Percentiles rank a stretch among this genome's conserved stretches.
These are phyloP conservation scores for Gasterosteus nipponicus DNA, from an alignment of 2,113 vertebrate genomes.

Conservation along the genomic window DNA sequence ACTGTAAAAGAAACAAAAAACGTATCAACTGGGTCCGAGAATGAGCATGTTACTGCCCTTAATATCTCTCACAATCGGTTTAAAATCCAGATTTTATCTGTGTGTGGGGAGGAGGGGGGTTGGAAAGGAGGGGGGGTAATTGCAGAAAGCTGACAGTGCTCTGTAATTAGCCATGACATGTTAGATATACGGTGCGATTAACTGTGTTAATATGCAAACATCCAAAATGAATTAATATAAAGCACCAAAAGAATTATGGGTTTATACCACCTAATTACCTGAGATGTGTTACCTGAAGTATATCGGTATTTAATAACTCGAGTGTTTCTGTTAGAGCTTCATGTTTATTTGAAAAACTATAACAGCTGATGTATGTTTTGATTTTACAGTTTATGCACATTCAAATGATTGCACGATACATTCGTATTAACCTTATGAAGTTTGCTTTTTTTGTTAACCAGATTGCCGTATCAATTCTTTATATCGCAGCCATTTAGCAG, in stretches of 20 bases:
- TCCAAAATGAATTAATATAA: constrained; percentile 77
- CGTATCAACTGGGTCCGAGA: constrained; percentile 10
- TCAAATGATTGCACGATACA: not conserved
- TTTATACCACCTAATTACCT: constrained; percentile 58
- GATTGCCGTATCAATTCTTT: not conserved
- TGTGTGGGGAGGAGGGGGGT: constrained; percentile 26
- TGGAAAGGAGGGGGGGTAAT: constrained; percentile 24
- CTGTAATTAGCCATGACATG: constrained; percentile 78
- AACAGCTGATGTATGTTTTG: constrained; percentile 5
- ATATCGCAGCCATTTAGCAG: constrained; percentile 6
- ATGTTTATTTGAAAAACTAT: constrained; percentile 1
- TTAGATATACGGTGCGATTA: constrained; percentile 76
- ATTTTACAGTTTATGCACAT: constrained; percentile 8
- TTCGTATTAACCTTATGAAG: constrained; percentile 12
- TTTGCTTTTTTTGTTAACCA: constrained; percentile 11
- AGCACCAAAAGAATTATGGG: constrained; percentile 63
- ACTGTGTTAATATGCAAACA: constrained; percentile 80
- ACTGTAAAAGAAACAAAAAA: constrained; percentile 21
- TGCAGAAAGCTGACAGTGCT: constrained; percentile 48
- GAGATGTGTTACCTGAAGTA: constrained; percentile 30
- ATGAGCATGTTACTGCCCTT: constrained; percentile 2
- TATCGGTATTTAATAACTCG: constrained; percentile 39
- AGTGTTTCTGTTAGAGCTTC: not conserved
- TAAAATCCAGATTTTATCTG: constrained; percentile 17
- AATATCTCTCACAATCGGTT: constrained; percentile 36